phyloP scores from a whole-genome alignment of 2,888 invertebrate genomes.

The Nephrotoma flavescens region DNA sequence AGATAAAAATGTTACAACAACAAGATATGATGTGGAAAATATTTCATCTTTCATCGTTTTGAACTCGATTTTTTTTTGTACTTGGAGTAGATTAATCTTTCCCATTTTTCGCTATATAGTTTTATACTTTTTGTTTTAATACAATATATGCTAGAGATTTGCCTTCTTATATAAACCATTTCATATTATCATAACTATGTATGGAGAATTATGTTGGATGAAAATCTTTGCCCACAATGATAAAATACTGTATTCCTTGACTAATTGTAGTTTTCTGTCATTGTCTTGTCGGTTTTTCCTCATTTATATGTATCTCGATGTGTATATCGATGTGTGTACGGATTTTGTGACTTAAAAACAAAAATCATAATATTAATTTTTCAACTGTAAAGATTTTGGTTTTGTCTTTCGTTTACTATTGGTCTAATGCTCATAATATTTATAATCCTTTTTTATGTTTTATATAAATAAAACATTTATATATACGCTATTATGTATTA shows the following conservation, averaged over 20 bases:
- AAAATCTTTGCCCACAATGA: neutral
- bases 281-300: neutral
- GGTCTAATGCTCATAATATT: neutral
- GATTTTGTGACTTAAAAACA: neutral
- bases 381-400: neutral
- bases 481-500: neutral
- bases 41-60: neutral
- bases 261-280: neutral
- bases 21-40: neutral
- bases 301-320: no score
- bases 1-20: neutral
- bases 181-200: neutral
- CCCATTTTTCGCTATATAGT: neutral
- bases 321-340: neutral
- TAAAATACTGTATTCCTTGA: neutral
- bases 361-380: neutral
- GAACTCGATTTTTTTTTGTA: neutral
- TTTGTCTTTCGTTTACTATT: neutral
- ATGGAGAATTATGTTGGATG: neutral
- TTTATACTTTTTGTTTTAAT: neutral
- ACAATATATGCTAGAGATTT: neutral
- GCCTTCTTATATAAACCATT: neutral
- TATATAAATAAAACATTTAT: conserved; percentile 1
- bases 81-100: neutral
- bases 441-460: neutral